A percentile compares a stretch with the other conserved stretches of the same genome.
These are phyloP conservation scores for Cottoperca gobio DNA, from an alignment of 2,797 vertebrate species.

Conservation along the genomic window DNA sequence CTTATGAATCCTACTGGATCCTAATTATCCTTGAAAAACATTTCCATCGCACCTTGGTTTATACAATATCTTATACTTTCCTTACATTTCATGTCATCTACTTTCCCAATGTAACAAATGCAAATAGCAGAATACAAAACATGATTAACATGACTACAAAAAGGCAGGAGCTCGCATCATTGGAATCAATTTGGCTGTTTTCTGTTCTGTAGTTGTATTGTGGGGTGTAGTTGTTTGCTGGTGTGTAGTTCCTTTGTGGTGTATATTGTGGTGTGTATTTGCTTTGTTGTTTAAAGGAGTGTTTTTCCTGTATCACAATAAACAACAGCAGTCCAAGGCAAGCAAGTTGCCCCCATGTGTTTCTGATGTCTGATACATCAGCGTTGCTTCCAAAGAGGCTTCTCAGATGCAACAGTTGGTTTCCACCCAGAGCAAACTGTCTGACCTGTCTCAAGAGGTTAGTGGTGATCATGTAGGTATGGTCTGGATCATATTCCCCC, in stretches of 20 bases:
- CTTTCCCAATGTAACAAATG: too few relatives aligned
- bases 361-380: conserved; percentile 30
- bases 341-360: conserved; percentile 54
- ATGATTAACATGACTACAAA: too few relatives aligned
- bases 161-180: too few relatives aligned
- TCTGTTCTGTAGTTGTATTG: conserved; percentile 13
- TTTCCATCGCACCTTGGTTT: conserved; percentile 36
- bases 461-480: conserved; percentile 61
- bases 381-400: conserved; percentile 43
- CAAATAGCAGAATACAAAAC: too few relatives aligned
- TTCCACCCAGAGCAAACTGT: conserved; percentile 43
- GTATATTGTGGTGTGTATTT: not conserved
- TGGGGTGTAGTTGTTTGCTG: not conserved
- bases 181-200: not conserved
- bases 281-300: conserved; percentile 54
- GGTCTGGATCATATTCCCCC: conserved; percentile 59
- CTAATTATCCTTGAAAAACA: conserved; percentile 36
- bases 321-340: conserved; percentile 41
- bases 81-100: not conserved
- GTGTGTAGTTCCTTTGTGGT: too few relatives aligned
- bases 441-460: conserved; percentile 63
- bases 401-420: conserved; percentile 45
- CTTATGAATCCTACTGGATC: conserved; percentile 3
- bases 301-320: conserved; percentile 62
- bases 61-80: not conserved